Evolutionary conservation across 2,113 vertebrate genomes (phyloP), one percentile per base, ranked within the genome.

Genomic region (Saimiri boliviensis): DNA sequence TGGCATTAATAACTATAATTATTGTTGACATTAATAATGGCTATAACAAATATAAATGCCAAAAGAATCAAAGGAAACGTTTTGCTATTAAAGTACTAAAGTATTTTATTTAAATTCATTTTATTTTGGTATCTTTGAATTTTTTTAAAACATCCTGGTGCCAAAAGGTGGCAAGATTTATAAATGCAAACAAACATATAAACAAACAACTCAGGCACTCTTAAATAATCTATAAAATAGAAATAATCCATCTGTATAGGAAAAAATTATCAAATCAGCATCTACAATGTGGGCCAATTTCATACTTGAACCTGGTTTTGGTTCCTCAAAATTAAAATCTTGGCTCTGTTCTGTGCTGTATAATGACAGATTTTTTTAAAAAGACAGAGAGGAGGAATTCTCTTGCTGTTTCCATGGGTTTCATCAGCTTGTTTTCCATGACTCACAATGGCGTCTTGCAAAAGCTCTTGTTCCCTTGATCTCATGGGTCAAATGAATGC

Each of bases 91-190:
- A 83, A 97, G 88, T 84, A 81, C 52, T 84, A 66, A 89, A 90
- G 17, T 23, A 84, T 86, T 94, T 94, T 56, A 96, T 52, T 95
- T 82, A 47, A 95, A 91, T 96, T 91, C 37, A 80, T 92, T 96
- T 97, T 79, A 96, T 92, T 93, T 94, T 82, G 70, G 77, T 74
- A 89, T 84, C 66, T 68, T 93, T 77, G 70, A 60, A 14, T 58
- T 92, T 87, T 80, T n/a, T 3, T 37, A 63, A 79, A 95, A 86
- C 9, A 83, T 87, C 63, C 30, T 60, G 45, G 13, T 58, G 17
- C 83, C n/a, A 35, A 93, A 87, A 96, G 27, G 9, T 90, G 47
- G 54, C 71, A 87, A 92, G 47, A 96, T 79, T 88, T 70, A 79
- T 27, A 83, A 89, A 91, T 80, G 16, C 27, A 93, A 97, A 87